Conservation (phyloP, 2,888 invertebrate genomes). For the Tethea ocularis region DNA sequence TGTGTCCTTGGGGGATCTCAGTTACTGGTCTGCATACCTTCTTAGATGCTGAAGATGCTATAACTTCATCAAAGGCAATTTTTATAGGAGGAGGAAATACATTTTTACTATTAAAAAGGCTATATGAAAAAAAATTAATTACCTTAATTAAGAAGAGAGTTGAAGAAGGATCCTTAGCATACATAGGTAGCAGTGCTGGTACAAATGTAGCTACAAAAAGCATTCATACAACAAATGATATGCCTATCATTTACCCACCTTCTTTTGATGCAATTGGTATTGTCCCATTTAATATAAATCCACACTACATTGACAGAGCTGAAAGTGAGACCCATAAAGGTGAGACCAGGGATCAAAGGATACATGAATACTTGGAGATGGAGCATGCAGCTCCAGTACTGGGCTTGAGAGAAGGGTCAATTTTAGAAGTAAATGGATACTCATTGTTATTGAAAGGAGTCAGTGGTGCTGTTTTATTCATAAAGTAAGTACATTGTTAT, state of each 20-base stretch:
- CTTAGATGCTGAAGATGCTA: slow-evolving; percentile 80
- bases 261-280: slow-evolving; percentile 88
- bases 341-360: slow-evolving; percentile 90
- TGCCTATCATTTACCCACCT: slow-evolving; percentile 93
- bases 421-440: slow-evolving; percentile 85
- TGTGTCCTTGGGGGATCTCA: slow-evolving; percentile 86
- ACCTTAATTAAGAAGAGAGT: slow-evolving; percentile 85
- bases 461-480: slow-evolving; percentile 86
- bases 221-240: slow-evolving; percentile 94
- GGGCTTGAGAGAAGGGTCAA: slow-evolving; percentile 89
- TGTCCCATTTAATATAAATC: slow-evolving; percentile 93
- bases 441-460: slow-evolving; percentile 85
- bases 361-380: slow-evolving; percentile 86
- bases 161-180: slow-evolving; percentile 85
- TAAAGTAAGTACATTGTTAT: slow-evolving; percentile 81
- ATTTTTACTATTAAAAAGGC: slow-evolving; percentile 87
- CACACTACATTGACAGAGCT: slow-evolving; percentile 89
- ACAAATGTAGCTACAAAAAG: slow-evolving; percentile 92
- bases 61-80: slow-evolving; percentile 86
- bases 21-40: slow-evolving; percentile 87
- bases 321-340: slow-evolving; percentile 87
- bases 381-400: slow-evolving; percentile 85
- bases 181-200: slow-evolving; percentile 92
- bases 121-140: slow-evolving; percentile 88
- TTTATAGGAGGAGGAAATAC: slow-evolving; percentile 93